phyloP scores from a whole-genome alignment of 2,113 vertebrate species.

The Planiliza haematocheilus region DNA sequence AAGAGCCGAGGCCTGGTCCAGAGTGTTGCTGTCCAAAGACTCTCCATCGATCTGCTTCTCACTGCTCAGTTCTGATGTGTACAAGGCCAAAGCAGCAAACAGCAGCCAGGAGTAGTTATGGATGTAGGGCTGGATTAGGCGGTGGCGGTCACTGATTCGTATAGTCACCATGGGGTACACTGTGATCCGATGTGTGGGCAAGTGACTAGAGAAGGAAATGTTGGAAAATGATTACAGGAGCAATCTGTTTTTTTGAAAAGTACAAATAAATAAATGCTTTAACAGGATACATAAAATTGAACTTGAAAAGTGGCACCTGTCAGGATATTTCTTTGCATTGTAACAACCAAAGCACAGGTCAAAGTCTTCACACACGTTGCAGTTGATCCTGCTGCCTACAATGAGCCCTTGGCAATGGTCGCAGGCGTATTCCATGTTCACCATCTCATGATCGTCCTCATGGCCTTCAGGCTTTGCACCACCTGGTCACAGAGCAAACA shows the following conservation, averaged over 20 bases:
- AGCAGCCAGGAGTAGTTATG: constrained; percentile 98
- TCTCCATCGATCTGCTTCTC: constrained; percentile 85
- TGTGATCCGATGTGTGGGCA: constrained; percentile 94
- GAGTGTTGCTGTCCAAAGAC: constrained; percentile 67
- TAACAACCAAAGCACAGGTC: constrained; percentile 98
- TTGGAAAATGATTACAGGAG: too few species aligned
- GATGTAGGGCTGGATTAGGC: constrained; percentile 96
- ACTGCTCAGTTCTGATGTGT: constrained; percentile 89
- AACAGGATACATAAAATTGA: background rate
- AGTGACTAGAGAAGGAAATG: constrained; percentile 83
- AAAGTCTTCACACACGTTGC: constrained; percentile 96
- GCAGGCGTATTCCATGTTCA: constrained; percentile 97
- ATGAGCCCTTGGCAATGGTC: constrained; percentile 98
- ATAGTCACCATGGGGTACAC: constrained; percentile 96
- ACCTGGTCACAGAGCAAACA: constrained; percentile 78
- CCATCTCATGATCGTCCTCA: constrained; percentile 97
- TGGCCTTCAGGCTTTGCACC: constrained; percentile 97
- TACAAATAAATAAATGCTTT: background rate
- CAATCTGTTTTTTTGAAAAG: too few species aligned
- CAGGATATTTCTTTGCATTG: constrained; percentile 93
- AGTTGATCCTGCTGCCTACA: constrained; percentile 95
- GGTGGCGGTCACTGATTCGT: constrained; percentile 93
- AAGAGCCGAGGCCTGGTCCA: constrained; percentile 80
- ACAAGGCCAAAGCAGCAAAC: constrained; percentile 92
- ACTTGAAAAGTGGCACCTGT: constrained; percentile 84